Conservation (phyloP, 2,797 vertebrate species). For the Rhinatrema bivittatum region DNA sequence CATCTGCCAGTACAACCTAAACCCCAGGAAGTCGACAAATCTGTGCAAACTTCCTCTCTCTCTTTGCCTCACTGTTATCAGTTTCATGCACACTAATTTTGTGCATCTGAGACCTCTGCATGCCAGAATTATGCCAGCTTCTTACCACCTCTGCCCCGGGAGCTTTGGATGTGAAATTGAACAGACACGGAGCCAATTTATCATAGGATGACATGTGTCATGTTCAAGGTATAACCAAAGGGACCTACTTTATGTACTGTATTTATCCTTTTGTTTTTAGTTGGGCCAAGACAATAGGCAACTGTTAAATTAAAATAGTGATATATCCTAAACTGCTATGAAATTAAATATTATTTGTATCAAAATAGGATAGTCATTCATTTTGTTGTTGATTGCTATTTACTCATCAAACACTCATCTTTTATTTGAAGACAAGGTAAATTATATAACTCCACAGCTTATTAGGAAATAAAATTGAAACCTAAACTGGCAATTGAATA, state of each 20-base stretch:
- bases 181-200: conserved; percentile 98
- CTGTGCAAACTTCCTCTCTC: conserved; percentile 79
- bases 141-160: conserved; percentile 80
- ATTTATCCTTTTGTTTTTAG: conserved; percentile 93
- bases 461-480: too few relatives aligned
- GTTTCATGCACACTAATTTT: conserved; percentile 80
- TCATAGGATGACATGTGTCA: conserved; percentile 98
- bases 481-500: too few relatives aligned
- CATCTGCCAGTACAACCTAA: conserved; percentile 87
- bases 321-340: conserved; percentile 58
- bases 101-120: conserved; percentile 81
- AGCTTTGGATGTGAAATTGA: conserved; percentile 98
- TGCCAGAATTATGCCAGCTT: conserved; percentile 80
- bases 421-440: too few relatives aligned
- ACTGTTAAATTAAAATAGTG: conserved; percentile 66
- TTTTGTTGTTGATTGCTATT: conserved; percentile 59
- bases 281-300: conserved; percentile 72
- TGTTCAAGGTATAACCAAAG: conserved; percentile 91
- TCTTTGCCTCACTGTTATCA: conserved; percentile 83
- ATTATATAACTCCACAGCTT: too few relatives aligned
- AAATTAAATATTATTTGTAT: conserved; percentile 36
- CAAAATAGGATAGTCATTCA: conserved; percentile 57
- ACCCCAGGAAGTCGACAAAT: conserved; percentile 78
- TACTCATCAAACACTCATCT: conserved; percentile 64
- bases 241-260: conserved; percentile 83